Conservation (phyloP, 2,113 vertebrate genomes). For the Arenaria interpres region DNA sequence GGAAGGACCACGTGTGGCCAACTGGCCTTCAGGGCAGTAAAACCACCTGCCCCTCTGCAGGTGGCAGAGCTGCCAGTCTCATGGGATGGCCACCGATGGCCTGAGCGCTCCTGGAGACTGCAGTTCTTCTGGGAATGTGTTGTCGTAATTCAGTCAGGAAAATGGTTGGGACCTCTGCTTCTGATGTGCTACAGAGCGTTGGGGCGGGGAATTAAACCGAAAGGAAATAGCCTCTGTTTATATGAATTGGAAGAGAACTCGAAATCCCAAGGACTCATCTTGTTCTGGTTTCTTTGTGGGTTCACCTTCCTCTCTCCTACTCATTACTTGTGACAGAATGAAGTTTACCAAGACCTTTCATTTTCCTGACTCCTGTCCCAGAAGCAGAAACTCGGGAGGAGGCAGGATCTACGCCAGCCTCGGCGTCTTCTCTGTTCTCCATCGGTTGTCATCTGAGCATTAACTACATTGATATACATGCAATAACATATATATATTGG, state of each 20-base stretch:
- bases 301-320: not conserved
- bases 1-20: not conserved
- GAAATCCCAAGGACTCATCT: not conserved
- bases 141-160: not conserved
- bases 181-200: not conserved
- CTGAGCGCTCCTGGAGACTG: not conserved
- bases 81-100: not conserved
- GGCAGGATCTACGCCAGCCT: not conserved
- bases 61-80: not conserved
- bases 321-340: constrained; percentile 4
- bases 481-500: not conserved
- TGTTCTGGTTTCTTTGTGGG: constrained; percentile 21
- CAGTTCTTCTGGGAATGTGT: not conserved
- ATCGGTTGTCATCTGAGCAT: not conserved
- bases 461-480: not conserved
- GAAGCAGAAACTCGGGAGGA: constrained; percentile 9
- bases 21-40: not conserved
- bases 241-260: not conserved
- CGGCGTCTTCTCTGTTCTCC: not conserved
- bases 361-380: constrained; percentile 13
- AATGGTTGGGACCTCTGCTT: not conserved
- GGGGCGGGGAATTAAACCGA: not conserved
- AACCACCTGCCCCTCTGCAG: not conserved
- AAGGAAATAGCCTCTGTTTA: not conserved
- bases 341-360: not conserved